Conservation (phyloP, 2,113 vertebrate species). For the Pandion haliaetus region DNA sequence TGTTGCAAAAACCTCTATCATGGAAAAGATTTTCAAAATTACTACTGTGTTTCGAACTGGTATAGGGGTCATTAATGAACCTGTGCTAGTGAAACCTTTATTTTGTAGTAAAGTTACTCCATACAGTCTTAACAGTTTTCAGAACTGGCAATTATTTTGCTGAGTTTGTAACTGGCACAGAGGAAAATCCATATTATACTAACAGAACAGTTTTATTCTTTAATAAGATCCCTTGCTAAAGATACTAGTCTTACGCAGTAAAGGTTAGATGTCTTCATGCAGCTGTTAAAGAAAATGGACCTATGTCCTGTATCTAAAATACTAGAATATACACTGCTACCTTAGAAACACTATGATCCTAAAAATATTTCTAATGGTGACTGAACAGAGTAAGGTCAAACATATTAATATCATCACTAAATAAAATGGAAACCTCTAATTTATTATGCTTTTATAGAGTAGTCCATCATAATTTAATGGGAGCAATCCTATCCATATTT, state of each 20-base stretch:
- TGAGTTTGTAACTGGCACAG: background rate
- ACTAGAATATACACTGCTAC: background rate
- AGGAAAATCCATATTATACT: background rate
- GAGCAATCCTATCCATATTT: conserved; percentile 6
- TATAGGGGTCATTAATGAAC: background rate
- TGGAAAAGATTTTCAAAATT: background rate
- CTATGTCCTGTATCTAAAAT: background rate
- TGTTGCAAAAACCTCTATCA: background rate
- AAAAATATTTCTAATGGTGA: background rate
- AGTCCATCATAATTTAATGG: conserved; percentile 42
- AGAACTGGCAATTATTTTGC: background rate
- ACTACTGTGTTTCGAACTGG: background rate
- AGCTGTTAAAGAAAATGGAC: background rate
- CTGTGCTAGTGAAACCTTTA: background rate
- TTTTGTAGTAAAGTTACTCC: background rate
- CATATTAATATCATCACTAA: conserved; percentile 38
- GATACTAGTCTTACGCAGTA: background rate
- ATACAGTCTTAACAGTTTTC: background rate
- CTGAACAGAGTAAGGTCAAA: conserved; percentile 15
- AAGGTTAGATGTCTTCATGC: background rate
- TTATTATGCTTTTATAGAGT: conserved; percentile 34
- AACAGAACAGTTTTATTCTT: background rate
- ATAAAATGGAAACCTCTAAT: conserved; percentile 56
- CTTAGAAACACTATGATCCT: conserved; percentile 3
- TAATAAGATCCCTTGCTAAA: background rate